phyloP scores from a whole-genome alignment of 2,888 invertebrate genomes.

The Leucoptera coffeella region DNA sequence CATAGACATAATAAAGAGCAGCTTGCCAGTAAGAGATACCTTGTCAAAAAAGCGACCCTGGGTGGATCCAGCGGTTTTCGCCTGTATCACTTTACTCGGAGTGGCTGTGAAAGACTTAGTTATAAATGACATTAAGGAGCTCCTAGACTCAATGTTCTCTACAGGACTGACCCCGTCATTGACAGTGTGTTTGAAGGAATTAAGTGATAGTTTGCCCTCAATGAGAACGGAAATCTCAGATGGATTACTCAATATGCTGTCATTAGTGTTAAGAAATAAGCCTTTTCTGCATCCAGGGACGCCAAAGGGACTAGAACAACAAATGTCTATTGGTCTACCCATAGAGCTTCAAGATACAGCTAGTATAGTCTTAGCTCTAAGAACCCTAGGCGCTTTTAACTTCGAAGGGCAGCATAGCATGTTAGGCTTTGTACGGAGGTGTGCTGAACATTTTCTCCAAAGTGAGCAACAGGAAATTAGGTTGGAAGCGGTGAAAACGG shows the following conservation, averaged over 20 bases:
- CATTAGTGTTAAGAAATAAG: conserved; percentile 84
- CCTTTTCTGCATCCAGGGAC: conserved; percentile 76
- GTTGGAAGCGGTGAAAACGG: conserved; percentile 91
- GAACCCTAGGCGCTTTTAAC: conserved; percentile 84
- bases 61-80: conserved; percentile 86
- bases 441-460: conserved; percentile 85
- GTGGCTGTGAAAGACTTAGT: conserved; percentile 79
- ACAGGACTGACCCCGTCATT: conserved; percentile 87
- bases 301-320: conserved; percentile 56
- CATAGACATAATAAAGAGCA: conserved; percentile 74
- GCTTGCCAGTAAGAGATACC: conserved; percentile 71
- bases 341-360: conserved; percentile 67
- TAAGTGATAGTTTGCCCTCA: conserved; percentile 81
- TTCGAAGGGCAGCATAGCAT: conserved; percentile 86
- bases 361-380: conserved; percentile 84
- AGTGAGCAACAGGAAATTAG: conserved; percentile 86
- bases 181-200: conserved; percentile 84
- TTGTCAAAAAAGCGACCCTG: conserved; percentile 67
- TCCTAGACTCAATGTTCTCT: conserved; percentile 87
- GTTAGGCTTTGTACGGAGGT: conserved; percentile 85
- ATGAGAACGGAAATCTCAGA: conserved; percentile 88
- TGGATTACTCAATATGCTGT: conserved; percentile 86
- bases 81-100: conserved; percentile 86
- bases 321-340: conserved; percentile 33
- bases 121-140: conserved; percentile 69